A percentile compares a stretch with the other conserved stretches of the same genome.
Evolutionary conservation across 2,113 vertebrate genomes (phyloP).

Genomic region (Paedocypris sp.): DNA sequence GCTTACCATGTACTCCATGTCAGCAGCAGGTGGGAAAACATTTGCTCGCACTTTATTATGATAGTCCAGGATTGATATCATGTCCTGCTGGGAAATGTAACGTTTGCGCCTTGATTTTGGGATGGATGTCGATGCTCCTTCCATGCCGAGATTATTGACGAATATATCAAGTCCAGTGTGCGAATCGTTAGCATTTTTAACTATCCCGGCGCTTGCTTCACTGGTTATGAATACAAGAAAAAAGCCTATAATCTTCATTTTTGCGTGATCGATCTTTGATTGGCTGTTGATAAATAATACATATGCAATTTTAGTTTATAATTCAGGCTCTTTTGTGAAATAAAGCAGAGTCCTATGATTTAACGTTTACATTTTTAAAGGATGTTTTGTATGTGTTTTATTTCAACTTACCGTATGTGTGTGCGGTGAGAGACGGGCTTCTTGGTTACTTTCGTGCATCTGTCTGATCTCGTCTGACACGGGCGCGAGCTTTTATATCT

Average conservation of each 20-base stretch:
- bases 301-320: no score
- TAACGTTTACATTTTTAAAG: no score
- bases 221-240: slow-evolving; percentile 9
- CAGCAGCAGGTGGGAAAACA: slow-evolving; percentile 82
- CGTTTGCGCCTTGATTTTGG: slow-evolving; percentile 69
- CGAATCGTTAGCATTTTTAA: neutral
- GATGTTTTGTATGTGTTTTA: no score
- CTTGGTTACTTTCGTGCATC: no score
- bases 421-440: no score
- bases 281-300: neutral
- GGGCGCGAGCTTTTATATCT: no score
- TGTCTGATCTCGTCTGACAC: no score
- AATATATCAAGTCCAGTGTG: neutral
- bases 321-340: no score
- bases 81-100: slow-evolving; percentile 80
- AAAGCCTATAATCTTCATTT: slow-evolving; percentile 26
- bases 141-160: neutral
- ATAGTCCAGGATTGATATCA: slow-evolving; percentile 82
- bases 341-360: no score
- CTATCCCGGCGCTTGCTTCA: neutral
- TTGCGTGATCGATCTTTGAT: neutral
- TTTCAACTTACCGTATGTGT: no score
- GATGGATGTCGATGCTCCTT: slow-evolving; percentile 47
- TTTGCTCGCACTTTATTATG: slow-evolving; percentile 81
- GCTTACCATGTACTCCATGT: slow-evolving; percentile 93